Conservation (phyloP, 1,140 invertebrate species). For the Hestina assimilis region DNA sequence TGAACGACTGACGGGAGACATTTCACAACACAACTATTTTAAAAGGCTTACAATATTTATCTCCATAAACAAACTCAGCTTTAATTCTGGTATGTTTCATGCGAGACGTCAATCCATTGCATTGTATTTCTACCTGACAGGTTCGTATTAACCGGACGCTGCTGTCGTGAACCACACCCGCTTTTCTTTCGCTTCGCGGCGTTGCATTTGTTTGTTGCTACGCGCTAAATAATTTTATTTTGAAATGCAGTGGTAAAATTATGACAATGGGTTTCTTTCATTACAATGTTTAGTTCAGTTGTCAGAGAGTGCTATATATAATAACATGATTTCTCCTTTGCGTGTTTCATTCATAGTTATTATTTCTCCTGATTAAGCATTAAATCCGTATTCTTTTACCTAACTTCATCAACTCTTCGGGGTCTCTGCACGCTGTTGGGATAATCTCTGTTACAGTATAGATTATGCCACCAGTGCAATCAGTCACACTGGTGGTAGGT, state of each 20-base stretch:
- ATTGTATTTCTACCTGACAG: not conserved
- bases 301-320: not conserved
- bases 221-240: not conserved
- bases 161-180: slow-evolving; percentile 5
- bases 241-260: not conserved
- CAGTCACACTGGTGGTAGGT: too few species aligned
- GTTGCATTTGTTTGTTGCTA: not conserved
- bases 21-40: too few species aligned
- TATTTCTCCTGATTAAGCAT: too few species aligned
- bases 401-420: too few species aligned
- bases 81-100: not conserved
- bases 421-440: too few species aligned
- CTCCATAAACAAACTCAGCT: not conserved
- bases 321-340: not conserved
- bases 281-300: too few species aligned
- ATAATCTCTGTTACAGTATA: too few species aligned
- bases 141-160: not conserved
- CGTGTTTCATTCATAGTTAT: not conserved
- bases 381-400: too few species aligned
- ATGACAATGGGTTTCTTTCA: not conserved
- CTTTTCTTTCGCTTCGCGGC: not conserved
- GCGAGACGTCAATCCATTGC: not conserved
- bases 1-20: too few species aligned
- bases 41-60: too few species aligned
- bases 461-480: too few species aligned